These are phyloP conservation scores for Steinernema khuongi DNA, from an alignment of 1,140 invertebrate genomes.

Conservation along the genomic window DNA sequence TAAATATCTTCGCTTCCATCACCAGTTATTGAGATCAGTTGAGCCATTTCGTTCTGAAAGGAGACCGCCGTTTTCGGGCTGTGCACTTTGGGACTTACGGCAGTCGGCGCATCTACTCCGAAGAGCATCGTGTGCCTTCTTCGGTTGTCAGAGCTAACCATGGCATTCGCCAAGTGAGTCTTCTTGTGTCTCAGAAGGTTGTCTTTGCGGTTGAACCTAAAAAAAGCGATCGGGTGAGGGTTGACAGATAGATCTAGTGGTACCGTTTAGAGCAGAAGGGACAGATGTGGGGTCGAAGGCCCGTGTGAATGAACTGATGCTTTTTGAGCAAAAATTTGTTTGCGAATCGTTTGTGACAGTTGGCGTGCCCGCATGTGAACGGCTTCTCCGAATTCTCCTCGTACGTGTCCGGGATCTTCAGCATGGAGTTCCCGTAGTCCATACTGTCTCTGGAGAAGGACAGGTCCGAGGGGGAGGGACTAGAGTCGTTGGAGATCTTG, in stretches of 20 bases:
- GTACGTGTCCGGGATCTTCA: background rate
- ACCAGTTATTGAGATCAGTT: slow-evolving; percentile 7
- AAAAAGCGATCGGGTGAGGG: slow-evolving; percentile 20
- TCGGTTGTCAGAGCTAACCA: background rate
- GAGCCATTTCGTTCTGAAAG: slow-evolving; percentile 2
- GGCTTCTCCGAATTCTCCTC: slow-evolving; percentile 47
- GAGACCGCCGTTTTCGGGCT: background rate
- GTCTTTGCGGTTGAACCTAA: slow-evolving; percentile 55
- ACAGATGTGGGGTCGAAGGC: slow-evolving; percentile 51
- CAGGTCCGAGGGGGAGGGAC: background rate
- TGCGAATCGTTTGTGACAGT: slow-evolving; percentile 54
- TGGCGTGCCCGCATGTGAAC: slow-evolving; percentile 45
- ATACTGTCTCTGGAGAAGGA: background rate
- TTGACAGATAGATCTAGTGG: slow-evolving; percentile 18
- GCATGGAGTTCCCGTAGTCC: background rate
- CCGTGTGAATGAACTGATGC: slow-evolving; percentile 58
- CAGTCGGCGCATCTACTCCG: background rate
- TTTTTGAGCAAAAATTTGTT: slow-evolving; percentile 58
- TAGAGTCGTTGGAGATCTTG: background rate
- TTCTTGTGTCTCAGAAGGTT: slow-evolving; percentile 55
- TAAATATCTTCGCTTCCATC: slow-evolving; percentile 9
- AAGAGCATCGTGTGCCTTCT: slow-evolving; percentile 10
- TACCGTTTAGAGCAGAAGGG: slow-evolving; percentile 48
- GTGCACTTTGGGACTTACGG: background rate
- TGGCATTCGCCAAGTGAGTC: slow-evolving; percentile 46